Base-by-base conservation (phyloP, 1,140 invertebrate genomes). In the Drosophila nebulosa region DNA sequence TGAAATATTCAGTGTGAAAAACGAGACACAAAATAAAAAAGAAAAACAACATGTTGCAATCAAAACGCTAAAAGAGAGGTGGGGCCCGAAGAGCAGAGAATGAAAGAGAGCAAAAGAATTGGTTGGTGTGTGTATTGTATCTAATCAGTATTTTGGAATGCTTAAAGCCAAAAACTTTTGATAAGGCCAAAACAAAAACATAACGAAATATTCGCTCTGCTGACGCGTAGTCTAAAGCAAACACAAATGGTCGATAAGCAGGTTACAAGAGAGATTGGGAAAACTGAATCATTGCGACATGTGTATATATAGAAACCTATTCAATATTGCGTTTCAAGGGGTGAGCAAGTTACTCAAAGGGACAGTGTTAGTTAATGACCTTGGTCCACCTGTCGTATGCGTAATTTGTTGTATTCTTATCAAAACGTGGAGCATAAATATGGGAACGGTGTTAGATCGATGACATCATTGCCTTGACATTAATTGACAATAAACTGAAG, bases 321-420 rank as follows among this genome's bases (percentile, higher is more conserved):
- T 21, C 39, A 46, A 21, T 21, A 9, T 46, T 3, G 16, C 27
- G 9, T 39, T 36, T 63, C 53, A 2, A 0, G 26, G 9, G 27
- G 7, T 36, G 2, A 12, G 55, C 7, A 16, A n/a, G 24, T 46
- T 24, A 21, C 56, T 18, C 46, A 46, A 74, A 78, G 79, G 69
- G 71, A 67, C 66, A 86, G 67, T 63, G 75, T 52, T 64, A 70
- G 83, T 60, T 80, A 88, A 89, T 88, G 83, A 88, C 83, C 83
- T 88, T 88, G 83, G 78, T 83, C 78, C 78, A 88, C 83, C 83
- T 77, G 83, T 79, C 78, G 83, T 66, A 88, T 88, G 74, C 74
- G 78, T 79, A 78, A 79, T 73, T 53, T 67, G 39, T 59, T 61
- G n/a, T 50, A 18, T 52, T 60, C 69, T 68, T 85, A 85, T 85